phyloP scores from a whole-genome alignment of 2,888 invertebrate species.

The Colletes collaris region DNA sequence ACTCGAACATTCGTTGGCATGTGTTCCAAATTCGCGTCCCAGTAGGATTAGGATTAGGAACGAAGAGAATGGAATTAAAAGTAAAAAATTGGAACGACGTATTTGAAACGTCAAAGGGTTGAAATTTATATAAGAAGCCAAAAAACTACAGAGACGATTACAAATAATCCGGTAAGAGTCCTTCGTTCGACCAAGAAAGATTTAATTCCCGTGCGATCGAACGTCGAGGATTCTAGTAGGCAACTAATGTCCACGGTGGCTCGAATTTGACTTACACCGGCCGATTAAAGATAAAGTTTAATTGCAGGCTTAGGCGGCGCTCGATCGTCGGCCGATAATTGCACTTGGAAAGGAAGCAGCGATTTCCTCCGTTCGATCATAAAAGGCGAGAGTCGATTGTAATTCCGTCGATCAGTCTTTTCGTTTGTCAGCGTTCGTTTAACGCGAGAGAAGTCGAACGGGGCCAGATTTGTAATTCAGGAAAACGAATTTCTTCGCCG shows the following conservation, averaged over 20 bases:
- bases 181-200: not conserved
- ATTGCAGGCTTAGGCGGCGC: slow-evolving; percentile 52
- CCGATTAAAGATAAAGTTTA: slow-evolving; percentile 68
- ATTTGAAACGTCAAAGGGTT: no score
- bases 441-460: slow-evolving; percentile 24
- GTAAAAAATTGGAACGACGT: no score
- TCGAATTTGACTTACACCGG: slow-evolving; percentile 32
- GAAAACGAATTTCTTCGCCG: slow-evolving; percentile 36
- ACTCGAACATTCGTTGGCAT: no score
- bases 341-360: slow-evolving; percentile 37
- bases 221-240: not conserved
- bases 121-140: not conserved
- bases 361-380: slow-evolving; percentile 61
- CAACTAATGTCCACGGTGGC: slow-evolving; percentile 28
- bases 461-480: slow-evolving; percentile 28
- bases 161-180: not conserved
- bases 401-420: slow-evolving; percentile 60
- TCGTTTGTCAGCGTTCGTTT: slow-evolving; percentile 48
- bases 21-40: no score
- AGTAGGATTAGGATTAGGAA: no score
- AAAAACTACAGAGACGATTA: not conserved
- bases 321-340: slow-evolving; percentile 54
- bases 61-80: not conserved
- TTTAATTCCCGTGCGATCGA: slow-evolving; percentile 1
- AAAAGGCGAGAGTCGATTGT: slow-evolving; percentile 53